Percentiles rank a stretch among this genome's conserved stretches.
Evolutionary conservation across 2,797 vertebrate genomes (phyloP).

Genomic region (Echeneis naucrates): DNA sequence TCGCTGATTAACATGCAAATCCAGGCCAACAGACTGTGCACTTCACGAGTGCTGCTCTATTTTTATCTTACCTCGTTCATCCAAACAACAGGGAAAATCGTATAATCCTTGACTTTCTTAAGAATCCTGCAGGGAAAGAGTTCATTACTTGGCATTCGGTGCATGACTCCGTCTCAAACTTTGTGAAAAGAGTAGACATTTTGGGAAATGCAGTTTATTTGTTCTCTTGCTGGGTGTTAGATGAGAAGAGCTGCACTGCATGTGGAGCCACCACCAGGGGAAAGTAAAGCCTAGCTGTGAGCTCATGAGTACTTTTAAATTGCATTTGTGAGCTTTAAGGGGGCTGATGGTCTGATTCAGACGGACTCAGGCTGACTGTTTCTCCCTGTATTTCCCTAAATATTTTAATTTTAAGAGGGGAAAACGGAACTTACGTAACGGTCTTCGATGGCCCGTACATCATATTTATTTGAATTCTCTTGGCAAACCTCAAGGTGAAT

Average conservation of each 20-base stretch:
- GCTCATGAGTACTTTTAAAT: neutral
- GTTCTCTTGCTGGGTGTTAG: neutral
- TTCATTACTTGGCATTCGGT: conserved; percentile 25
- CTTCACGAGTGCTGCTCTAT: neutral
- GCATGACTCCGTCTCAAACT: neutral
- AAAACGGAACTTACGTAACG: conserved; percentile 86
- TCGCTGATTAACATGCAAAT: neutral
- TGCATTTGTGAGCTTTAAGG: neutral
- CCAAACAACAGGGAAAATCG: conserved; percentile 92
- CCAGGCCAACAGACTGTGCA: neutral
- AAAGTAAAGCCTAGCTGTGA: neutral
- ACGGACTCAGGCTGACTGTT: neutral
- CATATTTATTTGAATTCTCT: conserved; percentile 93
- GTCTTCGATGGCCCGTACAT: conserved; percentile 83
- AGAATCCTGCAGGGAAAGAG: conserved; percentile 83
- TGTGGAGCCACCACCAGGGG: neutral
- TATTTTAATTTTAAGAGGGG: neutral
- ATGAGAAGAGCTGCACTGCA: neutral
- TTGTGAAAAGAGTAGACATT: neutral
- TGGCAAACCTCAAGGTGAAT: conserved; percentile 92
- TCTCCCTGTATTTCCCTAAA: neutral
- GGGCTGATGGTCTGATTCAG: neutral
- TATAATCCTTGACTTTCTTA: conserved; percentile 82
- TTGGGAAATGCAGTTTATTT: neutral
- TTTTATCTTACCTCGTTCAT: conserved; percentile 91